Conservation (phyloP, 1,140 invertebrate genomes). For the Atta texana region DNA sequence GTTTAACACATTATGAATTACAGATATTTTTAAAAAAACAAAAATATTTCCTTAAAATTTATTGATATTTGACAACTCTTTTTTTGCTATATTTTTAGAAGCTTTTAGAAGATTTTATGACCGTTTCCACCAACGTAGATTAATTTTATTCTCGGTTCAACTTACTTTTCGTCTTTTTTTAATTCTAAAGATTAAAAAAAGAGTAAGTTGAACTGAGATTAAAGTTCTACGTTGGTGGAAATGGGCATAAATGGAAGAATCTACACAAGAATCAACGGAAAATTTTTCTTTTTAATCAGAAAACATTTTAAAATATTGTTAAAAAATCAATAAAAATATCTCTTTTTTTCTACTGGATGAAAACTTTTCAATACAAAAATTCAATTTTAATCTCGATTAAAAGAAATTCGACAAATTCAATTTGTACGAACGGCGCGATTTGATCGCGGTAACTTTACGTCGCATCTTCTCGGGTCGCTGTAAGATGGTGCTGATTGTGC, state of each 20-base stretch:
- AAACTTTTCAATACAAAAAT: neutral
- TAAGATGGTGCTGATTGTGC: neutral
- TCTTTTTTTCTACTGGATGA: neutral
- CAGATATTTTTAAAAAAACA: neutral
- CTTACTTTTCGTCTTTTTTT: no score
- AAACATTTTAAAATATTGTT: neutral
- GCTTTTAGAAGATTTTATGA: no score
- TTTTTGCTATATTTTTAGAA: no score
- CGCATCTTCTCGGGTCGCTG: neutral
- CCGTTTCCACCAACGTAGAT: no score
- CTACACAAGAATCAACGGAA: no score
- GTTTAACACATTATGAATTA: neutral
- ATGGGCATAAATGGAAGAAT: no score
- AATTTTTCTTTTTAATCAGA: neutral
- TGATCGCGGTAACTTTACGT: neutral
- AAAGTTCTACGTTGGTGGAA: no score
- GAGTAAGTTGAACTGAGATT: no score
- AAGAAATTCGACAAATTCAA: neutral
- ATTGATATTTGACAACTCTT: no score
- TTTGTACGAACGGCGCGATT: neutral
- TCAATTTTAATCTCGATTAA: neutral
- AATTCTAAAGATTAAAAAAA: no score
- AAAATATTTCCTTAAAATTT: neutral
- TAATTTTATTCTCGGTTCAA: no score
- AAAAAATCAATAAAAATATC: neutral